Evolutionary conservation across 2,888 invertebrate genomes (phyloP).

Genomic region (Hirtodrosophila duncani): DNA sequence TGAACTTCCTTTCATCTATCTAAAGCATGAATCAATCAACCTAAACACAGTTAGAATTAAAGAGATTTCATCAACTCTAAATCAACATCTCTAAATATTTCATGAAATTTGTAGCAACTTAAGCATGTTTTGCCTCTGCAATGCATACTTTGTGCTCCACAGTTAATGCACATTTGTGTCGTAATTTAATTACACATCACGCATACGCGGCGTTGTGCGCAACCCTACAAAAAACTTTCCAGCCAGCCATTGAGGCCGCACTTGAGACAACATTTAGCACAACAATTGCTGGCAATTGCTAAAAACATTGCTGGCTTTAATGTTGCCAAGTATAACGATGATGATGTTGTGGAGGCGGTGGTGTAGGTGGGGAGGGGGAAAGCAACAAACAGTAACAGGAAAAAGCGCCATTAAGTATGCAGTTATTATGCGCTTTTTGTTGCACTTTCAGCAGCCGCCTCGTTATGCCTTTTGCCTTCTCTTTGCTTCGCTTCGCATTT

Average conservation of each 20-base stretch:
- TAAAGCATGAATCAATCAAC: too few relatives aligned
- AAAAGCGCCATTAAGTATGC: slow-evolving; percentile 60
- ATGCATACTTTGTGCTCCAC: not conserved
- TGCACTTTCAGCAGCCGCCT: slow-evolving; percentile 58
- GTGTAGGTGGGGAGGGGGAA: not conserved
- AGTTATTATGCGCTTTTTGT: slow-evolving; percentile 69
- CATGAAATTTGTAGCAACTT: too few relatives aligned
- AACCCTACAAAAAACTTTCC: not conserved
- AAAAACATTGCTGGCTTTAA: slow-evolving; percentile 5
- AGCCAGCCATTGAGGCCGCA: not conserved
- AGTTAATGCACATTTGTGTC: not conserved
- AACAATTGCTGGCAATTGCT: slow-evolving; percentile 30
- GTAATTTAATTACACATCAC: slow-evolving; percentile 18
- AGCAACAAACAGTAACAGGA: slow-evolving; percentile 26
- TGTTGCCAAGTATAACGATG: not conserved
- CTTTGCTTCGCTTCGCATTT: slow-evolving; percentile 46
- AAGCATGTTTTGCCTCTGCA: too few relatives aligned
- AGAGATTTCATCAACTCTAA: too few relatives aligned
- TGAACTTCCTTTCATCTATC: too few relatives aligned
- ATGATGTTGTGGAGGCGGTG: not conserved
- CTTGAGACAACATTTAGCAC: slow-evolving; percentile 32
- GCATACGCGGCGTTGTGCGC: slow-evolving; percentile 14
- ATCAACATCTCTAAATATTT: too few relatives aligned
- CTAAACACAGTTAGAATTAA: too few relatives aligned
- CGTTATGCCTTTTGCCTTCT: slow-evolving; percentile 40